Percentiles rank a stretch among this genome's conserved stretches.
Evolutionary conservation across 2,888 invertebrate genomes (phyloP).

Genomic region (Mellilla xanthometata): DNA sequence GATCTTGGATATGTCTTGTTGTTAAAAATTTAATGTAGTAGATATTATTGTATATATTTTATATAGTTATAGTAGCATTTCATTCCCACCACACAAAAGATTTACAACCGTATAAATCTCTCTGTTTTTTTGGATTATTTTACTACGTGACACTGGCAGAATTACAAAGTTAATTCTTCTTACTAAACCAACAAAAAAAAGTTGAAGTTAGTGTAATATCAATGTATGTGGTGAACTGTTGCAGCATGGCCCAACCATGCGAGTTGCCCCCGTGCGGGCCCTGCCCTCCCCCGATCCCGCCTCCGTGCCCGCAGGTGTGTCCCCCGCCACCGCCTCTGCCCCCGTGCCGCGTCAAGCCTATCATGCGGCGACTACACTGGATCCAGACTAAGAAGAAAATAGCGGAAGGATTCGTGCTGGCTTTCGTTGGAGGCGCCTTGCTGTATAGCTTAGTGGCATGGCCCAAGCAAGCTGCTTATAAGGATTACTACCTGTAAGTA

Average conservation of each 20-base stretch:
- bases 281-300: slow-evolving; percentile 50
- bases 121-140: too few relatives aligned
- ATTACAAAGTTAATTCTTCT: too few relatives aligned
- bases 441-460: slow-evolving; percentile 76
- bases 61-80: too few relatives aligned
- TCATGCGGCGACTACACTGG: slow-evolving; percentile 87
- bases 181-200: too few relatives aligned
- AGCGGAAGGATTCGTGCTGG: slow-evolving; percentile 64
- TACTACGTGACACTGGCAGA: too few relatives aligned
- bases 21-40: too few relatives aligned
- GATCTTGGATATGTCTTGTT: too few relatives aligned
- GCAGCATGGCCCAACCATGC: slow-evolving; percentile 38
- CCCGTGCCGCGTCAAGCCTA: slow-evolving; percentile 74
- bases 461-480: slow-evolving; percentile 83
- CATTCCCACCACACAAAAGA: too few relatives aligned
- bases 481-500: slow-evolving; percentile 89
- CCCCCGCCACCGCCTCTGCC: slow-evolving; percentile 49
- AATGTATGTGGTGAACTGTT: too few relatives aligned
- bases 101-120: too few relatives aligned
- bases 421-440: slow-evolving; percentile 57
- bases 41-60: too few relatives aligned
- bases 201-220: too few relatives aligned
- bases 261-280: slow-evolving; percentile 42
- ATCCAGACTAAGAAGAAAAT: slow-evolving; percentile 84
- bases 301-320: slow-evolving; percentile 50